Evolutionary conservation across 2,113 vertebrate genomes (phyloP).

Genomic region (Anhinga rufa): DNA sequence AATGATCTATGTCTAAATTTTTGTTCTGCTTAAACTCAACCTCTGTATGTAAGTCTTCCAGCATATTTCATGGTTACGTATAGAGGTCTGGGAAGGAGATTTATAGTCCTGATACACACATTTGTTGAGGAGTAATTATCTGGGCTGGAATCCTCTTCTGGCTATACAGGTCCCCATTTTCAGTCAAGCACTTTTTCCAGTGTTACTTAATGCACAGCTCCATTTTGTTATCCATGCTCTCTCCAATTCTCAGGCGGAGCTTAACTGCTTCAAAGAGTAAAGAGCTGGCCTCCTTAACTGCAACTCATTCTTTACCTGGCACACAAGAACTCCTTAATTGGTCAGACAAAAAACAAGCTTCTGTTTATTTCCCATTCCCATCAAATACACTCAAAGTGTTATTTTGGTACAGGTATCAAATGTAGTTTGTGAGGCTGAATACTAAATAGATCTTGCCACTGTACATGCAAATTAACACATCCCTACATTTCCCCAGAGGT

Average conservation of each 20-base stretch:
- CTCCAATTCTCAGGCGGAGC: not conserved
- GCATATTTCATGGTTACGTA: not conserved
- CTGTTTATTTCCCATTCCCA: not conserved
- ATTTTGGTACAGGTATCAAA: not conserved
- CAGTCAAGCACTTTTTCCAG: not conserved
- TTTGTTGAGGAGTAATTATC: not conserved
- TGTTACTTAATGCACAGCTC: not conserved
- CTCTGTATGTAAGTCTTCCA: not conserved
- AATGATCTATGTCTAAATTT: not conserved
- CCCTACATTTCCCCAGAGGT: not conserved
- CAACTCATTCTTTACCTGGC: not conserved
- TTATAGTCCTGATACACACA: not conserved
- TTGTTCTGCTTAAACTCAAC: not conserved
- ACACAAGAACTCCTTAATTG: not conserved
- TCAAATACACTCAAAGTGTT: not conserved
- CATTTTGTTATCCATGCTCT: fast-evolving
- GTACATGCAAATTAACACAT: not conserved
- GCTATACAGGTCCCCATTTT: not conserved
- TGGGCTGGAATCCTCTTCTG: not conserved
- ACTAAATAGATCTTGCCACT: not conserved
- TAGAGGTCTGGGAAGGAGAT: not conserved
- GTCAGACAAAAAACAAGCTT: not conserved
- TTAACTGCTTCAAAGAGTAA: not conserved
- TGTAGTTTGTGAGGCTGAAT: not conserved
- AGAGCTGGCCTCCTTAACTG: not conserved